Evolutionary conservation across 2,888 invertebrate species (phyloP).

Genomic region (Crioceris asparagi): DNA sequence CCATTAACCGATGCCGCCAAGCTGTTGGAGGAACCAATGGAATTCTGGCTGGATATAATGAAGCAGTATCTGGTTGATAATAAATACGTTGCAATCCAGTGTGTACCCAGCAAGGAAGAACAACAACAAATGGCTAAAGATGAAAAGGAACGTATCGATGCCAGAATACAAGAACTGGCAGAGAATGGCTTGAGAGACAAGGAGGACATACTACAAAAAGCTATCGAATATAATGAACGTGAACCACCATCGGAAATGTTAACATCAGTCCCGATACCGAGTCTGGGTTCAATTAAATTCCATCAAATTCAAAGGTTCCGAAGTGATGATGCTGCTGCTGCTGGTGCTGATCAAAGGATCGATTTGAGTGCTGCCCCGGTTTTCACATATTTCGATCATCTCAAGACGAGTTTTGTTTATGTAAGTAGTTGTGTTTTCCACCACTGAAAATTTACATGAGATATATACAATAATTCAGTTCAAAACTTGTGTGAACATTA

Average conservation of each 20-base stretch:
- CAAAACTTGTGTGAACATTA: no score
- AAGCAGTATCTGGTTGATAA: conserved; percentile 56
- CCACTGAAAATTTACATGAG: conserved; percentile 3
- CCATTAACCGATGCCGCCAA: conserved; percentile 50
- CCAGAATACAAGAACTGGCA: conserved; percentile 55
- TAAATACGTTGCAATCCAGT: conserved; percentile 51
- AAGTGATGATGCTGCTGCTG: conserved; percentile 29
- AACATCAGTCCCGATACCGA: conserved; percentile 64
- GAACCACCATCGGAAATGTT: conserved; percentile 62
- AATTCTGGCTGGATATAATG: conserved; percentile 64
- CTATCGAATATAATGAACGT: conserved; percentile 66
- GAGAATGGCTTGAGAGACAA: conserved; percentile 55
- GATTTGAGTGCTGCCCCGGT: conserved; percentile 57
- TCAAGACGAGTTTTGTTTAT: conserved; percentile 75
- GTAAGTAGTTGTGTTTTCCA: conserved; percentile 44
- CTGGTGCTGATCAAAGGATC: conserved; percentile 39
- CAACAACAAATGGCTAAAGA: conserved; percentile 56
- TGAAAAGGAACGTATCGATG: conserved; percentile 60
- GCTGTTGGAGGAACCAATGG: conserved; percentile 48
- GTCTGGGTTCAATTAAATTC: conserved; percentile 60
- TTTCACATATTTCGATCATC: conserved; percentile 65
- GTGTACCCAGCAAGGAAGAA: conserved; percentile 53
- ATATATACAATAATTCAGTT: no score
- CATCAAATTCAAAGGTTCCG: conserved; percentile 43
- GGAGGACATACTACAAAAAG: conserved; percentile 49